phyloP scores from a whole-genome alignment of 2,113 vertebrate genomes.

The Crotophaga sulcirostris region DNA sequence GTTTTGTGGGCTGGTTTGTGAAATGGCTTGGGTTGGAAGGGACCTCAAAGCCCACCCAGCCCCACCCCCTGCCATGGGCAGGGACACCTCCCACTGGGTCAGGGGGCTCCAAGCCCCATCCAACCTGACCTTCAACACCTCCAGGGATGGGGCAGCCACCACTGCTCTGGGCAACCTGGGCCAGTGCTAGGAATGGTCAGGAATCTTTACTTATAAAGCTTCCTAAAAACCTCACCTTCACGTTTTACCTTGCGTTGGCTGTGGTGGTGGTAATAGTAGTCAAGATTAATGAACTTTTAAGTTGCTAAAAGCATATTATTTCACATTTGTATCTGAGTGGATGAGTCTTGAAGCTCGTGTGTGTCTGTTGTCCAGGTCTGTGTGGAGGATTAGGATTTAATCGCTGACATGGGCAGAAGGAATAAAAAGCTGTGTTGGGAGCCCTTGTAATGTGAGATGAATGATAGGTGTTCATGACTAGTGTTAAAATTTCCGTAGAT shows the following conservation, averaged over 20 bases:
- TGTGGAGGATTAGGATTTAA: neutral
- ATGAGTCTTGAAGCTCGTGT: neutral
- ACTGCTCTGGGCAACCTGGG: no score
- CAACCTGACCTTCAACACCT: no score
- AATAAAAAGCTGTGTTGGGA: neutral
- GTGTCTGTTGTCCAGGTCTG: neutral
- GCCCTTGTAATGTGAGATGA: neutral
- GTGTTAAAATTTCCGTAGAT: neutral
- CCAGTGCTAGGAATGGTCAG: neutral
- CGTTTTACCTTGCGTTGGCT: neutral
- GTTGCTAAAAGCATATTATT: neutral
- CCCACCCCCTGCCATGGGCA: no score
- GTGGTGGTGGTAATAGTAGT: neutral
- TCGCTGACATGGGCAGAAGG: neutral
- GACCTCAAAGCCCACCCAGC: no score
- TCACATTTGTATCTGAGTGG: neutral
- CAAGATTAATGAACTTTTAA: neutral
- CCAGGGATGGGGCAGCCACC: no score
- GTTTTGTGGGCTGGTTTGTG: no score
- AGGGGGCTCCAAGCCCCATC: no score
- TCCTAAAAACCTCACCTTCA: neutral
- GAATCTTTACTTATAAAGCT: neutral
- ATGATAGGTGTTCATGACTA: neutral
- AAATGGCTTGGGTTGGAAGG: no score
- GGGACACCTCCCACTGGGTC: no score